phyloP scores from a whole-genome alignment of 2,113 vertebrate species.

The Hyaena hyaena region DNA sequence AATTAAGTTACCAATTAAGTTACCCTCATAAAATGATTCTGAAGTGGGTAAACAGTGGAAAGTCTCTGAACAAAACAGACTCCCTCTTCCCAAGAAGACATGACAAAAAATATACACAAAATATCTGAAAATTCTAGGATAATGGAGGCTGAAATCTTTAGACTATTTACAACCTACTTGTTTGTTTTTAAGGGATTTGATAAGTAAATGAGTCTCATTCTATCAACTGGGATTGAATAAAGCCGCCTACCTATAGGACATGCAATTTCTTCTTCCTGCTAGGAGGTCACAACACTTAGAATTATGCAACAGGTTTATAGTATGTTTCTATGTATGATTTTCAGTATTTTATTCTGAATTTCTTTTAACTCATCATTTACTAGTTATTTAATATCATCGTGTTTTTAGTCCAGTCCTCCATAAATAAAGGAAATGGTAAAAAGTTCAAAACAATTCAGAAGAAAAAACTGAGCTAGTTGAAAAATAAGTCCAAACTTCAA shows the following conservation, averaged over 20 bases:
- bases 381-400: neutral
- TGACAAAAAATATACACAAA: neutral
- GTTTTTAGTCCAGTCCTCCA: neutral
- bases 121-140: neutral
- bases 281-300: neutral
- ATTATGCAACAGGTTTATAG: neutral
- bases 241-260: neutral
- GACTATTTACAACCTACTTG: neutral
- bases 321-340: neutral
- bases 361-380: neutral
- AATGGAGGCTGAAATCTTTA: neutral
- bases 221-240: neutral
- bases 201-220: neutral
- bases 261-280: neutral
- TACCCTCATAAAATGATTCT: neutral
- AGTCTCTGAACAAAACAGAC: neutral
- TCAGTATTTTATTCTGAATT: neutral
- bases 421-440: neutral
- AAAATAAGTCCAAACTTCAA: neutral
- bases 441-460: conserved; percentile 5
- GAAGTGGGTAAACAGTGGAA: neutral
- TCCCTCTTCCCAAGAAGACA: neutral
- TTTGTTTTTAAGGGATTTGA: neutral
- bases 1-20: neutral
- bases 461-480: neutral